Conservation (phyloP, 2,113 vertebrate genomes). For the Pteronura brasiliensis region DNA sequence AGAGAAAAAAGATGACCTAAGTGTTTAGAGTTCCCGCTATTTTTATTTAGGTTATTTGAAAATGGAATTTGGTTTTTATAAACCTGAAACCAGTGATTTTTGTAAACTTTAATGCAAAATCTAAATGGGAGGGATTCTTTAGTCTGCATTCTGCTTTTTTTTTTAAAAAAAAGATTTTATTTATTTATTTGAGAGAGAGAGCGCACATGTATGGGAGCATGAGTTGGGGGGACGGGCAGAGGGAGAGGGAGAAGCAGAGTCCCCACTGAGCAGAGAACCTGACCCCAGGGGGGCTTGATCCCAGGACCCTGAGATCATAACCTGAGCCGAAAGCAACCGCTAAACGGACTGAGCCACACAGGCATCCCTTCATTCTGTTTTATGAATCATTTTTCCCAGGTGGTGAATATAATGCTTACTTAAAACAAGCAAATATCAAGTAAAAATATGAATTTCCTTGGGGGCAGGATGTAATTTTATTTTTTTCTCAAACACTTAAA, state of each 20-base stretch:
- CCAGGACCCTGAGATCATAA: no score
- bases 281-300: no score
- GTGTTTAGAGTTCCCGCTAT: neutral
- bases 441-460: neutral
- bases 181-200: neutral
- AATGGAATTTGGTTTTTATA: neutral
- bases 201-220: neutral
- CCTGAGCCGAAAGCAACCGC: neutral
- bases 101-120: neutral
- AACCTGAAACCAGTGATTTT: neutral
- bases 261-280: neutral
- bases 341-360: neutral
- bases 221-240: neutral
- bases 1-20: neutral
- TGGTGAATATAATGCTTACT: neutral
- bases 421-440: neutral
- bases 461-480: neutral
- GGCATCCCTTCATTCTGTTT: neutral
- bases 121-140: neutral
- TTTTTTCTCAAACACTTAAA: neutral
- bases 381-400: neutral
- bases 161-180: neutral
- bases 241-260: neutral
- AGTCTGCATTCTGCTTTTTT: neutral
- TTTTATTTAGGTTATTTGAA: neutral